Conservation (phyloP, 2,113 vertebrate species). For the Prionailurus bengalensis region DNA sequence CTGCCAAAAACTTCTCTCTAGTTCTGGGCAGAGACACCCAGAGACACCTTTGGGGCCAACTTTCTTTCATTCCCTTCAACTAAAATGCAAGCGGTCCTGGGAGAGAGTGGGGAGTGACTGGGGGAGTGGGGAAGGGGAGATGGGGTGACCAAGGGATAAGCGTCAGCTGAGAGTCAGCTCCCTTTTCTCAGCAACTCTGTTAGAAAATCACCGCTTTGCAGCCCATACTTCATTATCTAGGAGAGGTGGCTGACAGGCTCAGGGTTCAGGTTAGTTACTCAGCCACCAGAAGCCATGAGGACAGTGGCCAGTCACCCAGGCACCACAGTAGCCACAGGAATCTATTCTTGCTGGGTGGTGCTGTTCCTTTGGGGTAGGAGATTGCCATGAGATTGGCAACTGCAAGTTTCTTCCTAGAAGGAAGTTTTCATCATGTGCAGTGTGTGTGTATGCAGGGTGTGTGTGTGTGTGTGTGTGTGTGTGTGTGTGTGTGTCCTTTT, state of each 20-base stretch:
- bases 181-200: not conserved
- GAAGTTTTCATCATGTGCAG: not conserved
- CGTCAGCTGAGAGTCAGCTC: not conserved
- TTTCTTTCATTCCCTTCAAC: conserved; percentile 65
- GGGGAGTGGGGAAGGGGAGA: rapidly evolving
- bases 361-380: not conserved
- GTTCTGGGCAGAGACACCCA: conserved; percentile 57
- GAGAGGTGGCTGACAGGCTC: not conserved
- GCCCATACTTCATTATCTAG: not conserved
- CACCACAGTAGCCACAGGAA: not conserved
- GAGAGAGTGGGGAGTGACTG: not conserved
- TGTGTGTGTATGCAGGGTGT: not conserved
- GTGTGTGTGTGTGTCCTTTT: not conserved
- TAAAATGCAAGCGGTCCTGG: conserved; percentile 35
- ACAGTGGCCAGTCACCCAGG: not conserved
- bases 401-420: not conserved
- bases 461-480: not conserved
- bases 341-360: not conserved
- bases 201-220: not conserved
- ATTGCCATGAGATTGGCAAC: not conserved
- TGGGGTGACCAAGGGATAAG: too few relatives aligned
- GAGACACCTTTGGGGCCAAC: conserved; percentile 70
- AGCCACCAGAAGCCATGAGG: not conserved
- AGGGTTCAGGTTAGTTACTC: not conserved
- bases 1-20: conserved; percentile 62